Evolutionary conservation across 2,888 invertebrate genomes (phyloP), one percentile per base, ranked within the genome.

Genomic region (Drosophila affinis): DNA sequence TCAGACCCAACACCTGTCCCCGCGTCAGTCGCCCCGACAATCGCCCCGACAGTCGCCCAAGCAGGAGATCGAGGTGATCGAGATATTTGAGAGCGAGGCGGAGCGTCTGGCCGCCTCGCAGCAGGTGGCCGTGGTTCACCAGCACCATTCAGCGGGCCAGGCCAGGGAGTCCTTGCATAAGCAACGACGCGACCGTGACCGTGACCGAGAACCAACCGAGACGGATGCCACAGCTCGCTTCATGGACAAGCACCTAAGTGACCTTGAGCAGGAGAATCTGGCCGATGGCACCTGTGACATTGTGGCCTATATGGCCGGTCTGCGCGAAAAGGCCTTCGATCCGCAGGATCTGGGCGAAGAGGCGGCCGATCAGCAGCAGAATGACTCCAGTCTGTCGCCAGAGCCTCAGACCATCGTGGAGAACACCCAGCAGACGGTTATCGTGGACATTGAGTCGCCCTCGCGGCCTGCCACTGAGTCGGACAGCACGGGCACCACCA

Each of bases 201-300:
- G 84, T 60, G 79, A 88, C 61, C 5, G 61, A 12, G 49, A 57
- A 56, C 71, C 47, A 5, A 86, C 77, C 17, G 78, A 80, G 1
- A 60, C 75, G 18, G 81, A 85, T 53, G 87, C 80, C 59, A 85
- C 87, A 47, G 80, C 88, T 9, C 88, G 91, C 61, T 91, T 85
- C 58, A 92, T 92, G 91, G 92, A 92, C 86, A 92, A 91, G 76
- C 92, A 92, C 77, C 87, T 92, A 62, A 90, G 91, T 69, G 92
- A 92, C 65, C 84, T 92, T 54, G 91, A 92, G 76, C 91, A 90
- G 70, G 92, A 92, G 80, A 87, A 91, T 75, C 73, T 91, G 63
- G 89, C 90, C 17, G 91, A 90, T 9, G 90, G 88, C 24, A 92
- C 91, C 12, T 92, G 91, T 70, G 92, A 92, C 78, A 92, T 92